These are phyloP conservation scores for Drosophila acutilabella DNA, from an alignment of 2,888 invertebrate species.

Conservation along the genomic window DNA sequence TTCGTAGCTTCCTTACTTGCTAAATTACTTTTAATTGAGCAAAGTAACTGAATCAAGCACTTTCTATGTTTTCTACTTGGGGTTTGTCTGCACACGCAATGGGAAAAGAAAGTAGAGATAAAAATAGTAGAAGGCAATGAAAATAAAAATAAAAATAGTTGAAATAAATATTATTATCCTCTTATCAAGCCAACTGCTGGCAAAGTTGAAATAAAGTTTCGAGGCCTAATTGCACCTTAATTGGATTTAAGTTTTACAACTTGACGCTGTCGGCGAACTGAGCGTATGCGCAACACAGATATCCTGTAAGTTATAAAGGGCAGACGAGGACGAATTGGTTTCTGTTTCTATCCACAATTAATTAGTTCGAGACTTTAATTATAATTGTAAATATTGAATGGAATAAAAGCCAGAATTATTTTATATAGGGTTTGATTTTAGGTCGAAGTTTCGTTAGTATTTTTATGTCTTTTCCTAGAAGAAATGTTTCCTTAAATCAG, in stretches of 20 bases:
- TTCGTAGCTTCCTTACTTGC: neutral
- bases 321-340: no score
- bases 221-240: constrained; percentile 41
- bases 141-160: neutral
- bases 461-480: no score
- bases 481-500: no score
- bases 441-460: no score
- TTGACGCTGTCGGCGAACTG: neutral
- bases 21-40: constrained; percentile 48
- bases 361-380: no score
- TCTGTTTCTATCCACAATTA: no score
- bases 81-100: constrained; percentile 23
- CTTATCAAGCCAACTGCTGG: constrained; percentile 26
- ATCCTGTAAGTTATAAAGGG: neutral
- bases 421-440: no score
- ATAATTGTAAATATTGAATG: no score
- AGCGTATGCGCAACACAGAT: neutral
- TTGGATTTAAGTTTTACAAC: constrained; percentile 37
- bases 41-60: constrained; percentile 2
- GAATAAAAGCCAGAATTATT: no score
- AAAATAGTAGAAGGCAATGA: neutral
- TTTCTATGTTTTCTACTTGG: constrained; percentile 12
- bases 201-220: constrained; percentile 34
- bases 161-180: constrained; percentile 26
- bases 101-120: neutral